Evolutionary conservation across 2,888 invertebrate species (phyloP).

Genomic region (Clepsis dumicolana): DNA sequence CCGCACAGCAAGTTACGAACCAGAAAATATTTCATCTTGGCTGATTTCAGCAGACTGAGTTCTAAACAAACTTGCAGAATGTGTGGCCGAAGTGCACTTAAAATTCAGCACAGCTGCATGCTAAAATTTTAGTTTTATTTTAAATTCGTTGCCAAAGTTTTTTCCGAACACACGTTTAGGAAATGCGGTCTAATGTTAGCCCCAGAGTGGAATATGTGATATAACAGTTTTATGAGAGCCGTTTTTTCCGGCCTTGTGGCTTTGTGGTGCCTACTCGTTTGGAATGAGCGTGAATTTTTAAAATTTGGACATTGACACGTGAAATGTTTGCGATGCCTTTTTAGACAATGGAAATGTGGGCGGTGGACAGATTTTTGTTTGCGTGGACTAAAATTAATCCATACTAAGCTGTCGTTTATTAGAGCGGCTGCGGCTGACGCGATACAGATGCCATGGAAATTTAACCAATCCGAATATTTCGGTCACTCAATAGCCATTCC

Average conservation of each 20-base stretch:
- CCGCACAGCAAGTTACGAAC: constrained; percentile 52
- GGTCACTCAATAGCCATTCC: too few relatives aligned
- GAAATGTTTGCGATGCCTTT: constrained; percentile 21
- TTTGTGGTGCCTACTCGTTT: constrained; percentile 24
- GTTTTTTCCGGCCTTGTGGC: constrained; percentile 34
- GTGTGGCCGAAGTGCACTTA: constrained; percentile 62
- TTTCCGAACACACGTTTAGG: constrained; percentile 47
- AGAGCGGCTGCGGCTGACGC: too few relatives aligned
- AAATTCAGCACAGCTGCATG: constrained; percentile 67
- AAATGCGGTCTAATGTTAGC: constrained; percentile 57
- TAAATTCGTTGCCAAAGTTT: constrained; percentile 46
- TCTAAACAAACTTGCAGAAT: constrained; percentile 72
- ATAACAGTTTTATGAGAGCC: constrained; percentile 27
- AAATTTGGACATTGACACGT: constrained; percentile 34
- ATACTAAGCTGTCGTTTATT: background rate
- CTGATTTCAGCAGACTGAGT: constrained; percentile 65
- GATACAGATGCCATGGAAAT: too few relatives aligned
- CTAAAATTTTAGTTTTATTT: constrained; percentile 65
- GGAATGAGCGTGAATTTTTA: constrained; percentile 28
- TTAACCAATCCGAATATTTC: too few relatives aligned
- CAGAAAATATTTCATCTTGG: constrained; percentile 64
- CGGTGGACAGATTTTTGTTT: background rate
- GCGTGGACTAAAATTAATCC: background rate
- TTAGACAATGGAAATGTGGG: constrained; percentile 10
- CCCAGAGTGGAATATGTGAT: constrained; percentile 44